Evolutionary conservation across 2,888 invertebrate genomes (phyloP).

Genomic region (Listrodromus nycthemerus): DNA sequence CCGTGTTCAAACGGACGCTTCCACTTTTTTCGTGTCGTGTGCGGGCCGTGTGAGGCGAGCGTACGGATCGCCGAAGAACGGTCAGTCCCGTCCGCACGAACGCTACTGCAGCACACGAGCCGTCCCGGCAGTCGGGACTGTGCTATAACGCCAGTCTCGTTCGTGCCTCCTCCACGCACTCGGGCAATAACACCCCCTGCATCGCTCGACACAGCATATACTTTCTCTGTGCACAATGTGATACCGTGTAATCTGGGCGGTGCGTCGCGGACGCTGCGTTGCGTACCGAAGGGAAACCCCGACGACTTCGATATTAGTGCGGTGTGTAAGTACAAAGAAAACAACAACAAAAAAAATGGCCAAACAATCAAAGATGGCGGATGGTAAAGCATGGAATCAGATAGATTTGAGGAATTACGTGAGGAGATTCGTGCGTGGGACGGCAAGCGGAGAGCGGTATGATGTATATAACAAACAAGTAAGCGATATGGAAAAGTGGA

Average conservation of each 20-base stretch:
- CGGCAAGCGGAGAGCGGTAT: neutral
- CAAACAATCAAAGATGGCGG: neutral
- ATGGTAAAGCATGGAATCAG: neutral
- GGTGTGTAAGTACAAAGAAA: neutral
- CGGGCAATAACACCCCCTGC: slow-evolving; percentile 24
- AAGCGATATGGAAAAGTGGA: neutral
- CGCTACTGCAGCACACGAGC: slow-evolving; percentile 9
- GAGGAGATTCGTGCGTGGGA: neutral
- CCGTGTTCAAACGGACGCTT: slow-evolving; percentile 72
- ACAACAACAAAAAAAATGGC: neutral
- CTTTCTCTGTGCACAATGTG: slow-evolving; percentile 39
- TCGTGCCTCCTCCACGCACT: slow-evolving; percentile 33
- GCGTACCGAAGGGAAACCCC: slow-evolving; percentile 10
- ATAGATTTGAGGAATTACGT: neutral
- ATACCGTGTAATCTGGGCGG: slow-evolving; percentile 3
- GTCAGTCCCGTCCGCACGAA: slow-evolving; percentile 72
- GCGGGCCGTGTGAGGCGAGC: slow-evolving; percentile 30
- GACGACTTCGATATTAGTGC: slow-evolving; percentile 10
- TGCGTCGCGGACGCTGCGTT: slow-evolving; percentile 13
- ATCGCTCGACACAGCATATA: slow-evolving; percentile 10
- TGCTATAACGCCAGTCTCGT: neutral
- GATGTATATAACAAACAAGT: neutral
- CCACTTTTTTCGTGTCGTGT: slow-evolving; percentile 74
- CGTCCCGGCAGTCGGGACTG: neutral
- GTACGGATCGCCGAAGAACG: slow-evolving; percentile 65